phyloP scores from a whole-genome alignment of 64 coral and sea anemone species.

The Porites australiensis region DNA sequence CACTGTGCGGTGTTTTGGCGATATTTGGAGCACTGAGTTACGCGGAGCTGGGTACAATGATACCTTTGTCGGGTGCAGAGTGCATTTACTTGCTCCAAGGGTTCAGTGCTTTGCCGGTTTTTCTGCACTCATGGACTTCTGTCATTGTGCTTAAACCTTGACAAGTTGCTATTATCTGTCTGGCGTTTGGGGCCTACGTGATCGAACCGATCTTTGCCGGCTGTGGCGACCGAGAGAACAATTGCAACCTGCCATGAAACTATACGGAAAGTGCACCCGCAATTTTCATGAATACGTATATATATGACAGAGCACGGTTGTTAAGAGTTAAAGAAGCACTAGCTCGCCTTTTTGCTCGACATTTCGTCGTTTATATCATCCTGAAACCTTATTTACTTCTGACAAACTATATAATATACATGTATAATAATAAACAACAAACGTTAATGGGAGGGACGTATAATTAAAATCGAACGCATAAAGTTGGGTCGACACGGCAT shows the following conservation, averaged over 20 bases:
- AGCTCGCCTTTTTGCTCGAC: no score
- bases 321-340: no score
- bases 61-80: slow-evolving; percentile 81
- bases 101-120: slow-evolving; percentile 73
- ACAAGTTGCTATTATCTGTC: slow-evolving; percentile 80
- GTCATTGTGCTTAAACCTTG: slow-evolving; percentile 88
- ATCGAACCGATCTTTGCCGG: slow-evolving; percentile 89
- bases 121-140: slow-evolving; percentile 86
- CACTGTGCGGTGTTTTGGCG: slow-evolving; percentile 69
- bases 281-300: no score
- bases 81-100: slow-evolving; percentile 69
- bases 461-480: no score
- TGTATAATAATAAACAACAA: no score
- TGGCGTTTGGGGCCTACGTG: slow-evolving; percentile 91
- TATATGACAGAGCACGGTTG: no score
- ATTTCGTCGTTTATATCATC: no score
- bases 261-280: no score
- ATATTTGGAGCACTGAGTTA: slow-evolving; percentile 87
- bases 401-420: no score
- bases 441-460: no score
- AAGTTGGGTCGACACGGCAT: no score
- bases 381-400: no score
- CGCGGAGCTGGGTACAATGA: slow-evolving; percentile 83
- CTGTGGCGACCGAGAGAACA: slow-evolving; percentile 56
- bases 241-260: slow-evolving; percentile 47